Conservation (phyloP, 2,113 vertebrate genomes). For the Caranx ignobilis region DNA sequence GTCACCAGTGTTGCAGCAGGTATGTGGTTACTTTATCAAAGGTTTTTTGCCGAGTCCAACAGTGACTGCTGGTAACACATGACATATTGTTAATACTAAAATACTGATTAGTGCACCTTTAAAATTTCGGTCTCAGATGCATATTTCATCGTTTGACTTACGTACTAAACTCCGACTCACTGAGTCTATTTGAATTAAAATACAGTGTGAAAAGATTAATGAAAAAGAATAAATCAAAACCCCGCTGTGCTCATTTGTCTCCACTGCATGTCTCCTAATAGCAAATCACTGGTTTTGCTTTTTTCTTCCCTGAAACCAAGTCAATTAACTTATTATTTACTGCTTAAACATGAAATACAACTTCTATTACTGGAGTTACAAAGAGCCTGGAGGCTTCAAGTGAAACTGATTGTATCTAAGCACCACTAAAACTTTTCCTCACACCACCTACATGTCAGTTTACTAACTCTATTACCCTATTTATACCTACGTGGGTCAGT, state of each 20-base stretch:
- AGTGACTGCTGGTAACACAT: too few species aligned
- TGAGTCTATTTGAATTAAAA: too few species aligned
- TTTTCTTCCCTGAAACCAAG: conserved; percentile 5
- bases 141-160: too few species aligned
- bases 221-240: background rate
- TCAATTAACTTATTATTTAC: conserved; percentile 9
- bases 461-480: background rate
- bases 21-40: too few species aligned
- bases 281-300: conserved; percentile 5
- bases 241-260: conserved; percentile 19
- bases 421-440: background rate
- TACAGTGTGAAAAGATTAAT: too few species aligned
- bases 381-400: background rate
- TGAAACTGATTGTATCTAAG: conserved; percentile 1
- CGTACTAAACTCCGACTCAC: too few species aligned
- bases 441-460: conserved; percentile 3
- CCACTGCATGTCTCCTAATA: conserved; percentile 5
- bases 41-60: too few species aligned
- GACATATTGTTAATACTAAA: too few species aligned
- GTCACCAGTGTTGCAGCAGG: too few species aligned
- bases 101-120: too few species aligned
- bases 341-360: conserved; percentile 9
- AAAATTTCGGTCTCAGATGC: too few species aligned
- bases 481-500: background rate
- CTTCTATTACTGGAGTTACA: background rate